Percentiles rank a stretch among this genome's conserved stretches.
phyloP scores from a whole-genome alignment of 1,140 invertebrate genomes.

The Orchestia grillus region DNA sequence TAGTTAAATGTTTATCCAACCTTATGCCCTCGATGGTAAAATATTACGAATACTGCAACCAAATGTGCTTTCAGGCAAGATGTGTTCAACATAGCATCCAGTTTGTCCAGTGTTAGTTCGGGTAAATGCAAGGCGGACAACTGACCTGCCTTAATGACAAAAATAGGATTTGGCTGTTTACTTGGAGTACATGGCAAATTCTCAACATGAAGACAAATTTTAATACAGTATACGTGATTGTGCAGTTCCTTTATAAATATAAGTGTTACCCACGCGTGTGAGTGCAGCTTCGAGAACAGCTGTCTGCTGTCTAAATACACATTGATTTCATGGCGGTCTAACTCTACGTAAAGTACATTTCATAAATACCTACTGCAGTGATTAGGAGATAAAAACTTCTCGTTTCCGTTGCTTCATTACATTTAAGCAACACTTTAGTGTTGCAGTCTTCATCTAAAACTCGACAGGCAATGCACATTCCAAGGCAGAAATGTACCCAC shows the following conservation, averaged over 20 bases:
- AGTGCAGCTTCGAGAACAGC: background rate
- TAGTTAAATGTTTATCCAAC: too few relatives aligned
- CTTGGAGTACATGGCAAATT: background rate
- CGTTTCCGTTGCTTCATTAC: background rate
- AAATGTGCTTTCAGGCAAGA: too few relatives aligned
- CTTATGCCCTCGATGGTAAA: too few relatives aligned
- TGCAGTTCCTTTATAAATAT: background rate
- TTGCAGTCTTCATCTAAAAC: background rate
- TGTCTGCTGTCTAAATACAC: background rate
- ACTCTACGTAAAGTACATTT: background rate
- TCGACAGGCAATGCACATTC: background rate
- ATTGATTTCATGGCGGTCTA: background rate
- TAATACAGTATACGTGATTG: background rate
- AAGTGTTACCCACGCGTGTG: background rate
- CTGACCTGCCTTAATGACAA: background rate
- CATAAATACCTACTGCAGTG: background rate
- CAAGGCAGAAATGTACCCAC: background rate
- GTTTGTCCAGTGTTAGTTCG: background rate
- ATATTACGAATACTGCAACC: too few relatives aligned
- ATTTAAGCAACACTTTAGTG: background rate
- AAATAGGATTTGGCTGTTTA: background rate
- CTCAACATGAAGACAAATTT: background rate
- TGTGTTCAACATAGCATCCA: background rate
- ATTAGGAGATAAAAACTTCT: background rate
- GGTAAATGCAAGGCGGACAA: background rate